A percentile compares a stretch with the other conserved stretches of the same genome.
These are phyloP conservation scores for Dunckerocampus dactyliophorus DNA, from an alignment of 2,113 vertebrate species.

Conservation along the genomic window DNA sequence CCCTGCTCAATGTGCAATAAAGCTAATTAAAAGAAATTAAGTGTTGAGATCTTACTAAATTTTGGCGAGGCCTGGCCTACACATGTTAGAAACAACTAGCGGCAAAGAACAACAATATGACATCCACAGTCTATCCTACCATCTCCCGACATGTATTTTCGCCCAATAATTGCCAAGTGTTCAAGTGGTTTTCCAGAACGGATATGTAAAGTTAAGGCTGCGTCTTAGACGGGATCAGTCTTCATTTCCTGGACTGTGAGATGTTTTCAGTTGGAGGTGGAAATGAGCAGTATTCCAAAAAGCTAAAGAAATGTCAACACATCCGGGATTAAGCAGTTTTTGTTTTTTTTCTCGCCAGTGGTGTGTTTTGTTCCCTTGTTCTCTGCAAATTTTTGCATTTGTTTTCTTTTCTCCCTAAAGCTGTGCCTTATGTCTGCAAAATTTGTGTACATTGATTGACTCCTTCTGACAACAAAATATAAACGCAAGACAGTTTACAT, in stretches of 20 bases:
- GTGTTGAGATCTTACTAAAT: too few species aligned
- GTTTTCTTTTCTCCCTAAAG: slow-evolving; percentile 28
- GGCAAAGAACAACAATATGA: too few species aligned
- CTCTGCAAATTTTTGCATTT: slow-evolving; percentile 8
- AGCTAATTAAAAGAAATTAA: too few species aligned
- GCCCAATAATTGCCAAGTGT: slow-evolving; percentile 4
- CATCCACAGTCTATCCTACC: too few species aligned
- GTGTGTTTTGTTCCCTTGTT: slow-evolving; percentile 24
- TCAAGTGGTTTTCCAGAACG: slow-evolving; percentile 3
- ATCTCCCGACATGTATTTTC: background rate
- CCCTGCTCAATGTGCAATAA: too few species aligned
- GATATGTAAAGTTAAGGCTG: slow-evolving; percentile 7
- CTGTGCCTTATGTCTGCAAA: background rate
- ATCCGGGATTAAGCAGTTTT: slow-evolving; percentile 44
- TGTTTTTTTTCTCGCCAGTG: slow-evolving; percentile 33
- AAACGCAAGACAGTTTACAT: too few species aligned
- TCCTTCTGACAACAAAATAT: too few species aligned
- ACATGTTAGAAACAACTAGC: too few species aligned
- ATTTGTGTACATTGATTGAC: too few species aligned
- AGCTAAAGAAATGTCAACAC: slow-evolving; percentile 52
- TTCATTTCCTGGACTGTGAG: slow-evolving; percentile 28
- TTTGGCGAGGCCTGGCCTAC: too few species aligned
- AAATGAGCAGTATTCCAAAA: slow-evolving; percentile 35
- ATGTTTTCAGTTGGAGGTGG: slow-evolving; percentile 49
- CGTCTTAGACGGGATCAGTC: slow-evolving; percentile 14